Percentiles rank a stretch among this genome's conserved stretches.
phyloP scores from a whole-genome alignment of 2,888 invertebrate genomes.

The Apodemia zela region DNA sequence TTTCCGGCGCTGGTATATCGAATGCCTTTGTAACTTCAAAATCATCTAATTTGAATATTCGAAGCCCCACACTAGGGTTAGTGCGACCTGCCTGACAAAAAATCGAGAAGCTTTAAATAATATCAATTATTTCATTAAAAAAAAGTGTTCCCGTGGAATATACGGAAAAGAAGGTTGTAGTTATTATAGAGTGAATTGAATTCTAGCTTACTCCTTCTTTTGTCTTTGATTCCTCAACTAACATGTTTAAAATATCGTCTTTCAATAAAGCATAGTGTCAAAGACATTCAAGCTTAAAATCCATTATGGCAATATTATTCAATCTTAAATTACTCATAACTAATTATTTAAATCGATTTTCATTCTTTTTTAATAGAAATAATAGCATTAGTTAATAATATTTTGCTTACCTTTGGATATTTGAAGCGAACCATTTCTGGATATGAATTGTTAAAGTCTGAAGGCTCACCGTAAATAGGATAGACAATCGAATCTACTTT shows the following conservation, averaged over 20 bases:
- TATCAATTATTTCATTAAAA: too few species aligned
- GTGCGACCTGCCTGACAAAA: conserved; percentile 82
- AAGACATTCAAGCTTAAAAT: too few species aligned
- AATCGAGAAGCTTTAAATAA: conserved; percentile 16
- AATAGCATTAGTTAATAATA: background rate
- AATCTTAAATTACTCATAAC: background rate
- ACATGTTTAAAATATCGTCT: too few species aligned
- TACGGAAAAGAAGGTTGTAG: too few species aligned
- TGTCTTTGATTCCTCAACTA: too few species aligned
- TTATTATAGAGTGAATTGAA: too few species aligned
- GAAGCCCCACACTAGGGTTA: conserved; percentile 86
- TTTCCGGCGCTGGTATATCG: conserved; percentile 74
- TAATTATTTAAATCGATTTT: too few species aligned
- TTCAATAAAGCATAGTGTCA: too few species aligned
- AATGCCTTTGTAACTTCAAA: conserved; percentile 46
- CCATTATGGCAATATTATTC: too few species aligned
- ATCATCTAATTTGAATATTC: conserved; percentile 77
- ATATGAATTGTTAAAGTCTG: conserved; percentile 82
- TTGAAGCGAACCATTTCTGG: conserved; percentile 83
- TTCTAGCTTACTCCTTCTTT: too few species aligned
- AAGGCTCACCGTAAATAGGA: conserved; percentile 83
- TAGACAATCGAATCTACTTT: conserved; percentile 83
- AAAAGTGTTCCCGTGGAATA: too few species aligned
- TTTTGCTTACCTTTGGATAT: conserved; percentile 86
- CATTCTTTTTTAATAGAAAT: background rate